Evolutionary conservation across 2,888 invertebrate species (phyloP), one percentile per base, ranked within the genome.

Genomic region (Chesias legatella): DNA sequence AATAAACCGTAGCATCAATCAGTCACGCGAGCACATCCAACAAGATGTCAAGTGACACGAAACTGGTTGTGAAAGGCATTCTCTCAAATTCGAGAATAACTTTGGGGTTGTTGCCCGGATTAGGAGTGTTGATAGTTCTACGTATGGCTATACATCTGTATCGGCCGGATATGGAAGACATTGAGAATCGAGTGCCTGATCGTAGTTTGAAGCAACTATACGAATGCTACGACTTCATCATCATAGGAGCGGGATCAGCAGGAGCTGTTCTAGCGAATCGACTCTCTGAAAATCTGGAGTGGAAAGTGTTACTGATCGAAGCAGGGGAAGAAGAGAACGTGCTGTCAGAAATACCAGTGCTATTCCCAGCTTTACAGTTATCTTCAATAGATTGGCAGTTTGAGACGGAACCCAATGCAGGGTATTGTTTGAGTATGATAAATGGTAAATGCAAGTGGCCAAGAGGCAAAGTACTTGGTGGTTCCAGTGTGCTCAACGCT

Each of bases 401-500:
- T 67, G 89, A 91, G 50, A 94, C 95, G 0, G 94, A 95, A 66
- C 92, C 93, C 0, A 92, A 93, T 27, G 82, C 90, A 11, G 74
- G 77, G 6, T 94, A 92, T 53, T 95, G 95, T 60, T 81, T 92
- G 54, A 91, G 90, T 20, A 93, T 94, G 92, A 78, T 90, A 24
- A 89, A 91, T 25, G 85, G 81, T 5, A 79, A 85, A 34, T 94
- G 94, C 59, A 91, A 91, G 53, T 94, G 94, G 94, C 94, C 94
- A 0, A 89, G 96, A 13, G 96, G 94, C 0, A 94, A 93, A 81
- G 92, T 93, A 4, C 81, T 95, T 10, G 93, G 93, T 10, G 97
- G 97, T 0, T 93, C 93, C 7, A 95, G 95, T 61, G 93, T 94
- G 0, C 79, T 97, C 1, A 97, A 97, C 70, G 97, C 96, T 9